Evolutionary conservation across 2,797 vertebrate genomes (phyloP).

Genomic region (Cirrhinus molitorella): DNA sequence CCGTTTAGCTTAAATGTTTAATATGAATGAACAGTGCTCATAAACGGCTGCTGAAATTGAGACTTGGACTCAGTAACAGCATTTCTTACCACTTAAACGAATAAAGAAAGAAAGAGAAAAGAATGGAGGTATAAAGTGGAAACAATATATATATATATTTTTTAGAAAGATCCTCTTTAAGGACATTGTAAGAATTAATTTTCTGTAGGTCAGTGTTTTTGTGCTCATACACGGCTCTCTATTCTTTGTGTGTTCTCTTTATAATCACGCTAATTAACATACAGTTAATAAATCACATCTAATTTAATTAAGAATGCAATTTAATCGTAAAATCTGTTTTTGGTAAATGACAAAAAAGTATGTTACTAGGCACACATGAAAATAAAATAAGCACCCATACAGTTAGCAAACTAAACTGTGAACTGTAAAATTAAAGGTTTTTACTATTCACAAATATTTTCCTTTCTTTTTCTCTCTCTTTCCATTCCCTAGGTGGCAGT

Average conservation of each 20-base stretch:
- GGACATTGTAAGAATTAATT: constrained; percentile 48
- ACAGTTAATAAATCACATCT: background rate
- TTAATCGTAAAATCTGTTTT: constrained; percentile 5
- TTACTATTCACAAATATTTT: background rate
- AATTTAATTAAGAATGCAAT: background rate
- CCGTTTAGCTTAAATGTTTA: too few relatives aligned
- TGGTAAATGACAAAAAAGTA: background rate
- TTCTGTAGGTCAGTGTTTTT: background rate
- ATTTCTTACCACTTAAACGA: too few relatives aligned
- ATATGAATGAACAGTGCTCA: too few relatives aligned
- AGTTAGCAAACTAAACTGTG: background rate
- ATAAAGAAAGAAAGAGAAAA: background rate
- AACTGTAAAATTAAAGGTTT: background rate
- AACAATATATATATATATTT: too few relatives aligned
- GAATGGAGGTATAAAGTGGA: background rate
- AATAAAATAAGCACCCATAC: background rate
- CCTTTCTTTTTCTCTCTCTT: background rate
- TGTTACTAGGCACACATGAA: background rate
- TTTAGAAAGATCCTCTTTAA: constrained; percentile 64
- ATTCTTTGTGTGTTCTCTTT: background rate
- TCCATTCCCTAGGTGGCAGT: constrained; percentile 69
- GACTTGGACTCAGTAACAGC: too few relatives aligned
- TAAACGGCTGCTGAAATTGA: too few relatives aligned
- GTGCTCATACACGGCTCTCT: background rate
- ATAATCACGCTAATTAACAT: background rate